Evolutionary conservation across 1,140 invertebrate species (phyloP).

Genomic region (Drosophila teissieri): DNA sequence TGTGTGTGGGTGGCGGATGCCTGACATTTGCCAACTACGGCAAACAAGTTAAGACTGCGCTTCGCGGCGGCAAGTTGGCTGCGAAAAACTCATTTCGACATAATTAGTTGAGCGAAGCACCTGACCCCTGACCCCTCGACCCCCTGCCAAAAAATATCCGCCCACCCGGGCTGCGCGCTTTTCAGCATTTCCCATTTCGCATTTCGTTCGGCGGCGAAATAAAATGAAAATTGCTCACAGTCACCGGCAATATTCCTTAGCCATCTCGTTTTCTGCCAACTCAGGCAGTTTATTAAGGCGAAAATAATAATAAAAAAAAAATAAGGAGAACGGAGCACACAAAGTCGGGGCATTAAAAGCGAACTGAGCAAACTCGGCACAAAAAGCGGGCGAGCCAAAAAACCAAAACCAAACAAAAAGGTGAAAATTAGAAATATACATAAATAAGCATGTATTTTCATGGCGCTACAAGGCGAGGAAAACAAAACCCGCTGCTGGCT

Average conservation of each 20-base stretch:
- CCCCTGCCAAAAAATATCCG: neutral
- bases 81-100: slow-evolving; percentile 57
- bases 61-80: slow-evolving; percentile 31
- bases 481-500: slow-evolving; percentile 17
- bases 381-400: slow-evolving; percentile 49
- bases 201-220: slow-evolving; percentile 40
- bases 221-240: slow-evolving; percentile 49
- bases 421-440: slow-evolving; percentile 75
- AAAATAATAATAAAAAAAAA: slow-evolving; percentile 41
- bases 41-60: slow-evolving; percentile 38
- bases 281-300: slow-evolving; percentile 72
- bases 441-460: slow-evolving; percentile 43
- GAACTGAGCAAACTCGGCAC: slow-evolving; percentile 53
- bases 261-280: slow-evolving; percentile 57
- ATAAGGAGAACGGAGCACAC: slow-evolving; percentile 9
- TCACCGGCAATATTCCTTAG: slow-evolving; percentile 61
- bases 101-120: slow-evolving; percentile 62
- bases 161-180: slow-evolving; percentile 22
- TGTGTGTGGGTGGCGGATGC: neutral
- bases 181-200: slow-evolving; percentile 52
- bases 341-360: slow-evolving; percentile 35
- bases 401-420: slow-evolving; percentile 55
- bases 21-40: slow-evolving; percentile 50
- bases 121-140: neutral
- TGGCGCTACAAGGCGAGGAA: slow-evolving; percentile 5